Base-by-base conservation (phyloP, 2,113 vertebrate species). In the Tachysurus vachellii region DNA sequence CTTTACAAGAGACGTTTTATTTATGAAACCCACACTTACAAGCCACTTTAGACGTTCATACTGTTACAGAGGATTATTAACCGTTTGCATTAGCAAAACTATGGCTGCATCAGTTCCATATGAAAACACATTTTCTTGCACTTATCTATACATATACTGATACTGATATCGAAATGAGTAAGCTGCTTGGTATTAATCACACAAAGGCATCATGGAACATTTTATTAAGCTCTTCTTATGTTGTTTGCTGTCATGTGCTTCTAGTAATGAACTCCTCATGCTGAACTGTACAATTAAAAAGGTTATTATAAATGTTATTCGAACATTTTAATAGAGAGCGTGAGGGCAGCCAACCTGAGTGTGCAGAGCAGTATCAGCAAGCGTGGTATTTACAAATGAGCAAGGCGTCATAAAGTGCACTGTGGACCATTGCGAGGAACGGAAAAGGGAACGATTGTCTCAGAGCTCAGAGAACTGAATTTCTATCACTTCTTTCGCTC, bases 1-100 rank as follows among this genome's bases (percentile, higher is more conserved):
- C 28, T 56, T 80, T 57, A 80, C 13, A 80, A 31, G 77, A 80
- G 14, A 57, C n/a, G 21, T 81, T 42, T 42, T 80, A 44, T 81
- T 81, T 61, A 61, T 42, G 19, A 81, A 61, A 61, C 26, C 0
- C 31, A 81, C 31, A 81, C 57, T 44, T 11, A 42, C 56, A 26
- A 61, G 31, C 79, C 21, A 26, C 31, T 81, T 61, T 59, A 76
- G 9, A 57, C 21, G 28, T 81, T 61, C 11, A 26, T 44, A 16
- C 8, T 80, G 31, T 11, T 61, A 19, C 79, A 26, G 56, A 23
- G 56, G 79, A 61, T 10, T 56, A 57, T 57, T 80, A 56, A 80
- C 76, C 16, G n/a, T 57, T 57, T 31, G 28, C 53, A 80, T 19
- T 31, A 19, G 3, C 17, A 57, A 57, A 56, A 57, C 53, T 17